A percentile compares a stretch with the other conserved stretches of the same genome.
Evolutionary conservation across 2,113 vertebrate species (phyloP).

Genomic region (Elachura formosa): DNA sequence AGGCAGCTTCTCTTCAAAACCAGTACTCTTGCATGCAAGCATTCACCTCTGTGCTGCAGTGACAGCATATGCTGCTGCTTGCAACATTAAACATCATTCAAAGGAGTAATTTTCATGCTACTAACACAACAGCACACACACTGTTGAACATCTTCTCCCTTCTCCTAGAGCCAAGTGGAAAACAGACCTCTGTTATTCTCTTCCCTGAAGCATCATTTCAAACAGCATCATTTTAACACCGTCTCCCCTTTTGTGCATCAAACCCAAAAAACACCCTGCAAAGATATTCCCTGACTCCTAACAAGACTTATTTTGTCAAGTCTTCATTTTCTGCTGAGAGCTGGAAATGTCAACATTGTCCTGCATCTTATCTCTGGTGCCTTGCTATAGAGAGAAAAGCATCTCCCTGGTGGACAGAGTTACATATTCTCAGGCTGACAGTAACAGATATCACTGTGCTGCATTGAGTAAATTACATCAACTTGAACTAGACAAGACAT

Average conservation of each 20-base stretch:
- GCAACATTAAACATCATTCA: not conserved
- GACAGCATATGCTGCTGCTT: constrained; percentile 7
- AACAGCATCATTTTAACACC: not conserved
- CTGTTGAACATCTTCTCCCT: not conserved
- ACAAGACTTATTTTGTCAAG: constrained; percentile 1
- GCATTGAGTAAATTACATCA: not conserved
- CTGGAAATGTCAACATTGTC: not conserved
- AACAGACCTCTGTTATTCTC: not conserved
- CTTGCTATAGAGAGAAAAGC: not conserved
- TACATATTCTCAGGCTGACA: not conserved
- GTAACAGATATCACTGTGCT: not conserved
- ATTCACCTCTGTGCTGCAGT: not conserved
- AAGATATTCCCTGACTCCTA: not conserved
- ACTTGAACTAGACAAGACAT: not conserved
- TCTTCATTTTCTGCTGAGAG: not conserved
- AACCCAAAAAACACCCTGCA: not conserved
- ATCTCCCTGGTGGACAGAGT: not conserved
- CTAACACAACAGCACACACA: not conserved
- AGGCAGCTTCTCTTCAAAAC: constrained; percentile 9
- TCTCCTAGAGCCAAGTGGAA: not conserved
- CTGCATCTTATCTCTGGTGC: not conserved
- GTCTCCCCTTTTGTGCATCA: not conserved
- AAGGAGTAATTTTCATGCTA: not conserved
- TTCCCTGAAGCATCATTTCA: not conserved
- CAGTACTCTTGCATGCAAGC: not conserved